Evolutionary conservation across 2,888 invertebrate genomes (phyloP), one percentile per base, ranked within the genome.

Genomic region (Tetragonisca angustula): DNA sequence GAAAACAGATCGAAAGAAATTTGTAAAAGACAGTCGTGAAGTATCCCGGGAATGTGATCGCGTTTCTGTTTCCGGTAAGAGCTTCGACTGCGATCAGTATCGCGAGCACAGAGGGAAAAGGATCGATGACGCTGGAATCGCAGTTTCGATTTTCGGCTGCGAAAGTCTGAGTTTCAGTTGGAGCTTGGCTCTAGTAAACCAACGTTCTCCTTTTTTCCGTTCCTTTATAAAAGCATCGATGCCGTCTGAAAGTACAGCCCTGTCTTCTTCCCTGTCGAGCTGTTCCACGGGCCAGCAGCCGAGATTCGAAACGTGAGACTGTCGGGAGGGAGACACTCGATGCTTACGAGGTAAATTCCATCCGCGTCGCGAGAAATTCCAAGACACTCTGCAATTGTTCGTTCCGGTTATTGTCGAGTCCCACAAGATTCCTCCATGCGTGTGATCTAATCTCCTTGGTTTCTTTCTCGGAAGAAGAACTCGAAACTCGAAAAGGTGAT

Each of bases 261-360:
- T 83, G 79, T 86, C 86, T 84, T 86, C 86, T 87, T 79, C 84
- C 79, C 83, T 24, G 50, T 73, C 17, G 86, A 52, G 65, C 61
- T 32, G 74, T 83, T 83, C 70, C 72, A 72, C 19, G 36, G 69
- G 13, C 49, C 32, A 36, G 32, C 54, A 21, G 19, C 80, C 67
- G 73, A 70, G 76, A 78, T 76, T 83, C 77, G 81, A 84, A 78
- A 87, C 84, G 79, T 52, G 84, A 79, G 76, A 76, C 78, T 74
- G 76, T 50, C 64, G 24, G 49, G 24, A 59, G 72, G 70, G 43
- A 77, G 43, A 77, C 59, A 65, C 65, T 36, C 21, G 64, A 79
- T 75, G 79, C 81, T 84, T 74, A 49, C 71, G 71, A 72, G 76
- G 70, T 73, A 79, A 79, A 84, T 82, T 82, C 49, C 67, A 59